Conservation (phyloP, 1,140 invertebrate species). For the Thaumetopoea pityocampa region DNA sequence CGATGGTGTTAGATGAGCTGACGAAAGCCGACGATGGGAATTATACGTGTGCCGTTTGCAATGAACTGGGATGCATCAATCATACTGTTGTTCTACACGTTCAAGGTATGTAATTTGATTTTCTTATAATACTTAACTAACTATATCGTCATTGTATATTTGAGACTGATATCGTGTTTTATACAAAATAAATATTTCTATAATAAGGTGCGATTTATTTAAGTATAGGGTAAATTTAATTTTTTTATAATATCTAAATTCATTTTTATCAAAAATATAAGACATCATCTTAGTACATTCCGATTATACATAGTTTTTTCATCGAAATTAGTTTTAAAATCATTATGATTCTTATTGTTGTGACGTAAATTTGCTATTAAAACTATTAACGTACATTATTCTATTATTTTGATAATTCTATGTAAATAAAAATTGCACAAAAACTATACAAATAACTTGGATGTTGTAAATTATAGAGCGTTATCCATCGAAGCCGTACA, state of each 20-base stretch:
- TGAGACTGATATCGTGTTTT: not conserved
- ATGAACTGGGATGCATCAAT: conserved; percentile 85
- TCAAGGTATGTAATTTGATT: conserved; percentile 77
- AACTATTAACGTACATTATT: too few species aligned
- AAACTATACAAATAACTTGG: conserved; percentile 1
- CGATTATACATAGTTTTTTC: too few species aligned
- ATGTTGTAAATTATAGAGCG: conserved; percentile 77
- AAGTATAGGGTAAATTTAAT: too few species aligned
- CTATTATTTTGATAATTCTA: too few species aligned
- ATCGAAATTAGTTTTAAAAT: too few species aligned
- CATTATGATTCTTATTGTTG: too few species aligned
- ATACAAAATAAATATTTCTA: too few species aligned
- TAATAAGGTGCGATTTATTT: too few species aligned
- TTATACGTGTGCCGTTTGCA: conserved; percentile 91
- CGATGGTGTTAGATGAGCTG: conserved; percentile 83
- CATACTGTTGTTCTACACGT: conserved; percentile 85
- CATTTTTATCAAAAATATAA: not conserved
- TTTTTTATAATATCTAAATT: too few species aligned
- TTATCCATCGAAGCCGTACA: conserved; percentile 86
- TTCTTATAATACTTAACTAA: not conserved
- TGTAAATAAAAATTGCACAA: not conserved
- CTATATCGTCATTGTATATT: too few species aligned
- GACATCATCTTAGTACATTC: too few species aligned
- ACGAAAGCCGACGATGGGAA: conserved; percentile 87
- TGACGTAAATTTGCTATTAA: too few species aligned